phyloP scores from a whole-genome alignment of 2,888 invertebrate species.

The Acanthosepion esculentum region DNA sequence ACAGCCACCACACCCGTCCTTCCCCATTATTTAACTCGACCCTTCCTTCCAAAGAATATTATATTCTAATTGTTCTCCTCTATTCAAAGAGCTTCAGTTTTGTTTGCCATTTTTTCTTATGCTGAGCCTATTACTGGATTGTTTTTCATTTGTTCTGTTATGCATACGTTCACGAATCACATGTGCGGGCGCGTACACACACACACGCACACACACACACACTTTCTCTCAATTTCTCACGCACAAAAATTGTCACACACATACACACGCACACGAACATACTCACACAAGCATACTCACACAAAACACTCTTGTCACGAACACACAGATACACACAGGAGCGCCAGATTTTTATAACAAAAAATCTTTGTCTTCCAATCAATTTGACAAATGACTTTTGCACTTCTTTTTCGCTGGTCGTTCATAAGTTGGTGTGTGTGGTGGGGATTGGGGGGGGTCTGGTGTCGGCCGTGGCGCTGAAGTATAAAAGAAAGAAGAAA shows the following conservation, averaged over 20 bases:
- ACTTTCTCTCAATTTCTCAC: too few species aligned
- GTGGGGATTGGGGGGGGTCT: neutral
- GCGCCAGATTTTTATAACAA: neutral
- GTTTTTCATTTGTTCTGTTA: too few species aligned
- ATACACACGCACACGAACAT: too few species aligned
- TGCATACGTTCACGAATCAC: too few species aligned
- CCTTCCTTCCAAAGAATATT: neutral
- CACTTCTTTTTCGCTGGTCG: neutral
- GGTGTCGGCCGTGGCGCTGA: neutral
- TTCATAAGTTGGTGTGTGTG: neutral
- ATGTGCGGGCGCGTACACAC: too few species aligned
- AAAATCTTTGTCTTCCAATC: neutral
- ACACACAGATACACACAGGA: neutral
- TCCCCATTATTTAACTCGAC: neutral
- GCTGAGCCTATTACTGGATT: neutral
- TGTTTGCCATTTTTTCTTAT: neutral
- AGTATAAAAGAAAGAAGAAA: neutral
- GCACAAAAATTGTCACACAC: too few species aligned
- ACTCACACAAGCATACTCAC: too few species aligned
- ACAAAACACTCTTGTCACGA: too few species aligned
- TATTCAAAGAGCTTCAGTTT: neutral
- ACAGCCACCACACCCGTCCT: neutral
- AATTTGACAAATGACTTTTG: slow-evolving; percentile 33
- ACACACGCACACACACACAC: too few species aligned
- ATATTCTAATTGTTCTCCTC: neutral